Evolutionary conservation across 2,888 invertebrate genomes (phyloP), one percentile per base, ranked within the genome.

Genomic region (Dolomedes plantarius): DNA sequence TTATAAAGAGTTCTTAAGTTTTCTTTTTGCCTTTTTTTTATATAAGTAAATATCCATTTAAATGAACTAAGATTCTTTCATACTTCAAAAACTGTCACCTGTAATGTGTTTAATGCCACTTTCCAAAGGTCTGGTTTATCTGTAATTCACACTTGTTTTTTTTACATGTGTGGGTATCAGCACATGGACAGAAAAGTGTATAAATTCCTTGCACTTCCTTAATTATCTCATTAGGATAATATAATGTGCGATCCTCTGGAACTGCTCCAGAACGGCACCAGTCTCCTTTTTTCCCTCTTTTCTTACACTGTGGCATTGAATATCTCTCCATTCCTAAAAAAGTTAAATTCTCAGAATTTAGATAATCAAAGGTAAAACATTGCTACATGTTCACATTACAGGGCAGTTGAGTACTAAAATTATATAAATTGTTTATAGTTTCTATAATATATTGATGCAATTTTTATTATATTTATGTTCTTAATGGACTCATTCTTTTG

Each of bases 281-380:
- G 16, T 56, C 32, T 0, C 32, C 73, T 31, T 11, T 36, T 19
- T 23, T 19, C 19, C 73, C 73, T 36, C 5, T 62, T 56, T 19
- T 9, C 19, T 7, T 23, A 23, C 73, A 73, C 32, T 73, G 50
- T 32, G 73, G 62, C 39, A 73, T 62, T 19, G 73, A 73, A 62
- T 73, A 73, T 62, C 56, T 56, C 5, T 73, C 73, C 73, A 56
- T 62, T 29, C 62, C 73, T 62, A 16, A 0, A 72, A 72, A 46
- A 36, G 11, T 65, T 16, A 31, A 65, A 65, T 31, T 64, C 23
- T 64, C 23, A 28, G 2, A 64, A 31, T 29, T 65, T 65, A 31
- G 3, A 31, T n/a, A 65, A 29, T 65, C 0, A 65, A 65, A 11
- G 7, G 2, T 9, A 64, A 28, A n/a, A n/a, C n/a, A n/a, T n/a